Conservation (phyloP, 1,140 invertebrate species). For the Orchestia grillus region DNA sequence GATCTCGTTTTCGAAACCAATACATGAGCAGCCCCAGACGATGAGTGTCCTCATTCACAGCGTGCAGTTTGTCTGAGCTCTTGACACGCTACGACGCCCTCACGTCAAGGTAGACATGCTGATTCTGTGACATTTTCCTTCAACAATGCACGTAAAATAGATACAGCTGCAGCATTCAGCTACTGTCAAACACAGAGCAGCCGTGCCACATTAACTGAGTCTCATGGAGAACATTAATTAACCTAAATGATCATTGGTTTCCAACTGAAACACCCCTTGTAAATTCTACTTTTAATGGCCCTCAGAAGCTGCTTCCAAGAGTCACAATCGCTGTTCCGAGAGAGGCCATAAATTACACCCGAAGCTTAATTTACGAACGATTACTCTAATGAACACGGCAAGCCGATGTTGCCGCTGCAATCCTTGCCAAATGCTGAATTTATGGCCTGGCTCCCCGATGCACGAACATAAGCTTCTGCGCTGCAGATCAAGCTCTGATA, state of each 20-base stretch:
- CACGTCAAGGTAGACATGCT: not conserved
- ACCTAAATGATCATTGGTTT: constrained; percentile 23
- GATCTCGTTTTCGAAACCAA: not conserved
- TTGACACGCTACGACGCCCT: not conserved
- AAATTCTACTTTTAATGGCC: constrained; percentile 31
- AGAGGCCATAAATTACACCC: not conserved
- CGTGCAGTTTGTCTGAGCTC: not conserved
- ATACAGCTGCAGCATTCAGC: not conserved
- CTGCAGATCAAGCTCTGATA: not conserved
- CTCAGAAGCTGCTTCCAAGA: not conserved
- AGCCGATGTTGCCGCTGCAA: constrained; percentile 38
- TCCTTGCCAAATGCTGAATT: constrained; percentile 35
- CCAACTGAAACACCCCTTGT: not conserved
- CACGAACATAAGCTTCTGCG: not conserved
- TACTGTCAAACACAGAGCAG: not conserved
- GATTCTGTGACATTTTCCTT: not conserved
- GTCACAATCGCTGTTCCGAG: constrained; percentile 26
- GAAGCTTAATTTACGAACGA: constrained; percentile 46
- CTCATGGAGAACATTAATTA: not conserved
- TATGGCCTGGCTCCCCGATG: not conserved
- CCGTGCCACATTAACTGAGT: not conserved
- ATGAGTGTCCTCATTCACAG: not conserved
- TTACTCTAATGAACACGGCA: constrained; percentile 43
- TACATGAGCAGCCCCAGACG: not conserved
- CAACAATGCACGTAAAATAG: not conserved